These are phyloP conservation scores for Bombus waltoni DNA, from an alignment of 1,140 invertebrate genomes.

Conservation along the genomic window DNA sequence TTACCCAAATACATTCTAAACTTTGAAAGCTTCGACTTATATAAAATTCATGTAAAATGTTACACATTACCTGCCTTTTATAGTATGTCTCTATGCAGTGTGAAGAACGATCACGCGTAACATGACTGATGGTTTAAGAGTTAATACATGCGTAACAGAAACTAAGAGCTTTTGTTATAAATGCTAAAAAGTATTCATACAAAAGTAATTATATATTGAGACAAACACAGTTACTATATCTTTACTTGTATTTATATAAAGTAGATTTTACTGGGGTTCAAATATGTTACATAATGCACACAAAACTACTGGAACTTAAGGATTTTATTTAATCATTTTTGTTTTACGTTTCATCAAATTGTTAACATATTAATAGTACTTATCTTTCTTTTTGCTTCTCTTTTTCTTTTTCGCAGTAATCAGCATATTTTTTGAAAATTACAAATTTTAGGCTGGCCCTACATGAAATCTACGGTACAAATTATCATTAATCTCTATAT, in stretches of 20 bases:
- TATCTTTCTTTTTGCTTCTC: conserved; percentile 52
- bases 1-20: conserved; percentile 15
- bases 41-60: conserved; percentile 27
- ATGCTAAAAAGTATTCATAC: neutral
- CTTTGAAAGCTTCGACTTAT: conserved; percentile 19
- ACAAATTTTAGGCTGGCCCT: conserved; percentile 73
- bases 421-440: conserved; percentile 58
- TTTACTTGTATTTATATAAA: conserved; percentile 11
- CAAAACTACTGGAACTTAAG: neutral
- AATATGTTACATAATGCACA: conserved; percentile 19
- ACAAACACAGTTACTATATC: conserved; percentile 2
- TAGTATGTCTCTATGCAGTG: neutral
- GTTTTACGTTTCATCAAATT: conserved; percentile 48
- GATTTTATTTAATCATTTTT: conserved; percentile 32
- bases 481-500: conserved; percentile 72
- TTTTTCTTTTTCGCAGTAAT: conserved; percentile 47
- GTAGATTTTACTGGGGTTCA: conserved; percentile 11
- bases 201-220: conserved; percentile 3
- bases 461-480: conserved; percentile 74
- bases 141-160: conserved; percentile 10
- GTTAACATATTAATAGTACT: conserved; percentile 65
- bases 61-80: conserved; percentile 22
- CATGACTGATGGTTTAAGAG: conserved; percentile 12
- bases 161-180: neutral
- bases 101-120: neutral